Evolutionary conservation across 2,797 vertebrate species (phyloP).

Genomic region (Scomberomorus guttatus): DNA sequence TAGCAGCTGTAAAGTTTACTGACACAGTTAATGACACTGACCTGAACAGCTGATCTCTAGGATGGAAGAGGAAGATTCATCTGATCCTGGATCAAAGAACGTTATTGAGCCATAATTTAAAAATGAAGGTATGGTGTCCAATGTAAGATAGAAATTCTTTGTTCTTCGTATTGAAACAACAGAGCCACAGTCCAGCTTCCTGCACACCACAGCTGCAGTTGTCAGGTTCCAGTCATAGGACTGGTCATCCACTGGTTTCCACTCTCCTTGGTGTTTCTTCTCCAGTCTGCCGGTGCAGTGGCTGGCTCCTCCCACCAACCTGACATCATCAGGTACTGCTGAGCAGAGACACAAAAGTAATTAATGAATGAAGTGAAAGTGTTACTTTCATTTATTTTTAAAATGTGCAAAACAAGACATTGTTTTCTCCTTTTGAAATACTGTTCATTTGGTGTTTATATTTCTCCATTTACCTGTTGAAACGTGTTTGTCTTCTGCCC

Average conservation of each 20-base stretch:
- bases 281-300: neutral
- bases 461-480: no score
- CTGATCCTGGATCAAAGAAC: neutral
- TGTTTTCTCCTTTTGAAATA: no score
- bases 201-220: neutral
- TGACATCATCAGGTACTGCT: neutral
- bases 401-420: no score
- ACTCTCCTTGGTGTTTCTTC: neutral
- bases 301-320: conserved; percentile 10
- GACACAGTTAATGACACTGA: neutral
- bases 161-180: neutral
- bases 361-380: no score
- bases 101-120: rapidly evolving
- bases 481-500: no score
- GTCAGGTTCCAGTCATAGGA: neutral
- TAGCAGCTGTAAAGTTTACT: no score
- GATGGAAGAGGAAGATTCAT: no score
- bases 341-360: neutral
- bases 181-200: conserved; percentile 25
- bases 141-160: rapidly evolving
- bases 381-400: no score
- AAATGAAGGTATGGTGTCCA: rapidly evolving
- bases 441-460: no score
- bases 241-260: neutral
- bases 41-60: conserved; percentile 14